Evolutionary conservation across 1,140 invertebrate species (phyloP).

Genomic region (Brachionus paranguensis): DNA sequence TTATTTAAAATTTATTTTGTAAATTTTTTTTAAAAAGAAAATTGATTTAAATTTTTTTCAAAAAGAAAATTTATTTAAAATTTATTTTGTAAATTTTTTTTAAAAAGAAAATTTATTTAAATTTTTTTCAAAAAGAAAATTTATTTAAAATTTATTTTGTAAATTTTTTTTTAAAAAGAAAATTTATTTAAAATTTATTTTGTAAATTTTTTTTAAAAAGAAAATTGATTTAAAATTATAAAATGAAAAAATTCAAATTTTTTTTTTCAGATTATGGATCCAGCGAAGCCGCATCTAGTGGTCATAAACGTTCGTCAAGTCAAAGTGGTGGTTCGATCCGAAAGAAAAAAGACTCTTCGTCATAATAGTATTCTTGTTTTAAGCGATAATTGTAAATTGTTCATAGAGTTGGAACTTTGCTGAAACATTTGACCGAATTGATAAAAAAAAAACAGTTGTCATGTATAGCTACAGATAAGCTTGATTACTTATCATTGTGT

Average conservation of each 20-base stretch:
- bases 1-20: too few relatives aligned
- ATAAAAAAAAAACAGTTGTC: background rate
- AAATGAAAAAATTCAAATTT: background rate
- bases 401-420: background rate
- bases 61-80: too few relatives aligned
- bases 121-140: too few relatives aligned
- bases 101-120: too few relatives aligned
- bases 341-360: slow-evolving; percentile 15
- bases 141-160: too few relatives aligned
- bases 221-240: too few relatives aligned
- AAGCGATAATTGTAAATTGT: background rate
- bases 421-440: background rate
- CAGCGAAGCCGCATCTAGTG: background rate
- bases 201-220: too few relatives aligned
- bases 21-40: too few relatives aligned
- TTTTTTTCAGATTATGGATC: background rate
- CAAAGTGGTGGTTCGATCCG: background rate
- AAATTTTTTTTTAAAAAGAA: too few relatives aligned
- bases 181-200: too few relatives aligned
- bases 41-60: too few relatives aligned
- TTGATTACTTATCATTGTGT: background rate
- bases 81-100: too few relatives aligned
- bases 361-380: background rate
- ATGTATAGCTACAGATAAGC: background rate
- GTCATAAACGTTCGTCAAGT: slow-evolving; percentile 2